A percentile compares a stretch with the other conserved stretches of the same genome.
Evolutionary conservation across 2,888 invertebrate species (phyloP).

Genomic region (Eristalinus sepulchralis): DNA sequence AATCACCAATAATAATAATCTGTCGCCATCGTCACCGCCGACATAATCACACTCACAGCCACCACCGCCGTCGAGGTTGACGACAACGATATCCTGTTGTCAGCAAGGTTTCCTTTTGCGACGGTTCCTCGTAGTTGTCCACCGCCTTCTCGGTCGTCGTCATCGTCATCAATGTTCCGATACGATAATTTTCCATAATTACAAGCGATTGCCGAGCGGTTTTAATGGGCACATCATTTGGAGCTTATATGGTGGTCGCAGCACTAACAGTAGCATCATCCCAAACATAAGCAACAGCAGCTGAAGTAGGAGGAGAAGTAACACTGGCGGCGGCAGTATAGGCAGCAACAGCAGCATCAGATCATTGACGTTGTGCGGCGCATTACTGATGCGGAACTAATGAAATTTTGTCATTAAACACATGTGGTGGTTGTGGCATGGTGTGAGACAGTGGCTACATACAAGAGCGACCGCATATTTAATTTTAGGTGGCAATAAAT

Average conservation of each 20-base stretch:
- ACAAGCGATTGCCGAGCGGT: constrained; percentile 68
- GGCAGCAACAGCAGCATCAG: constrained; percentile 51
- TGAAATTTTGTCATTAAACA: constrained; percentile 72
- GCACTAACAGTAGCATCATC: constrained; percentile 54
- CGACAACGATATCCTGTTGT: background rate
- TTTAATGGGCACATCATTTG: constrained; percentile 66
- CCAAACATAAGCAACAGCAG: constrained; percentile 36
- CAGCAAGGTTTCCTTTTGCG: background rate
- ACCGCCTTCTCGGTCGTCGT: background rate
- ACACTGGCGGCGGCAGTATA: constrained; percentile 39
- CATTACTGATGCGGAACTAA: constrained; percentile 71
- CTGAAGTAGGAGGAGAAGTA: constrained; percentile 41
- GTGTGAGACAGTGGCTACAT: constrained; percentile 14
- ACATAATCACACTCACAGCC: background rate
- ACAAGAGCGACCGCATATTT: constrained; percentile 60
- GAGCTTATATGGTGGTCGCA: constrained; percentile 66
- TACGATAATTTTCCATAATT: constrained; percentile 71
- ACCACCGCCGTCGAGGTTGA: background rate
- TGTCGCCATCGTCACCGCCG: constrained; percentile 5
- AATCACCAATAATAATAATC: constrained; percentile 54
- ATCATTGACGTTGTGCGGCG: constrained; percentile 69
- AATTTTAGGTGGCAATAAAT: constrained; percentile 68
- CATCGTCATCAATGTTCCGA: constrained; percentile 68
- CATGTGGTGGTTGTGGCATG: constrained; percentile 57
- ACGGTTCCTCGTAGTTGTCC: background rate